Evolutionary conservation across 2,888 invertebrate genomes (phyloP), one percentile per base, ranked within the genome.

Genomic region (Drosophila mimetica): DNA sequence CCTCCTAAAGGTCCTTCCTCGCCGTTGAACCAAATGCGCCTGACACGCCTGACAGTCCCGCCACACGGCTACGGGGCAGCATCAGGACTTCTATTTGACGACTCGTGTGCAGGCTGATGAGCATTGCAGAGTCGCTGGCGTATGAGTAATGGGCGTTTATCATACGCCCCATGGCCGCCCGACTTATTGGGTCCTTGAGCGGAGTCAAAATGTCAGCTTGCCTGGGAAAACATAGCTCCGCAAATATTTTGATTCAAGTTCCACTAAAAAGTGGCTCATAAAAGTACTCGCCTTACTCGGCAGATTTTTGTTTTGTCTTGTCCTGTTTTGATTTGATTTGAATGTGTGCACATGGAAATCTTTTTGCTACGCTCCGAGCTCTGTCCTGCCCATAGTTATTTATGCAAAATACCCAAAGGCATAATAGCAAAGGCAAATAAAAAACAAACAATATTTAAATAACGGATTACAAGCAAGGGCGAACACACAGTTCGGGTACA

Each of bases 391-490:
- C 52, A 65, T 76, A 74, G 87, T 84, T 84, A 82, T 84, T 84
- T 82, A 84, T 82, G 76, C 74, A 84, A 82, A 86, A 84, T 86
- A 84, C 71, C 78, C 76, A 66, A 78, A 71, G 78, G 77, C 83
- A 77, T 70, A 80, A 80, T 75, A 77, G 75, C 78, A 74, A 76
- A 60, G 66, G 63, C 85, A 81, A 86, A 86, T 86, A 84, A 71
- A 76, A 71, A 51, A 70, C 76, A 81, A 69, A 76, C 74, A 77
- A 84, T 83, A 86, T 81, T 81, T 86, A 76, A 81, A 86, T 86
- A 86, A 86, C 80, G 86, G 84, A 81, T 81, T 84, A 81, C 81
- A 79, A 71, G 58, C 60, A 48, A 48, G 20, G 52, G 30, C 16
- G 9, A 44, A 5, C n/a, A 22, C n/a, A 14, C 11, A 32, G 20